A percentile compares a stretch with the other conserved stretches of the same genome.
phyloP scores from a whole-genome alignment of 2,113 vertebrate genomes.

The Eulemur rufifrons region DNA sequence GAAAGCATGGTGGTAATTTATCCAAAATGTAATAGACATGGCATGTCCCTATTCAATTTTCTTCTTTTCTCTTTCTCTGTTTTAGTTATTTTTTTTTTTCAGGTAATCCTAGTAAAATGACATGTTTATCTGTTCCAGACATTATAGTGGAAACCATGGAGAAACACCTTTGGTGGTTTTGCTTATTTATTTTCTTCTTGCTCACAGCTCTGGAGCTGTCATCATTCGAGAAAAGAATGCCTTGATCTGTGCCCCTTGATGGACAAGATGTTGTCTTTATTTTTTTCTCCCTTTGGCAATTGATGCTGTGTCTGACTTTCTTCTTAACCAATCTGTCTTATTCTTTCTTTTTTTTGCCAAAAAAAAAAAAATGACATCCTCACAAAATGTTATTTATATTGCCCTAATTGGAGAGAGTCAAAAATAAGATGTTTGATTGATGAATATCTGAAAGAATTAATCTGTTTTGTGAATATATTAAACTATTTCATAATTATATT shows the following conservation, averaged over 20 bases:
- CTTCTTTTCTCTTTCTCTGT: not conserved
- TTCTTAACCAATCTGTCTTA: constrained; percentile 59
- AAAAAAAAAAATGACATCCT: constrained; percentile 61
- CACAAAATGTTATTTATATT: constrained; percentile 53
- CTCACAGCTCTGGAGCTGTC: not conserved
- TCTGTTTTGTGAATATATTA: not conserved
- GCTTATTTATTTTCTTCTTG: constrained; percentile 68
- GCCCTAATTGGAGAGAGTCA: constrained; percentile 42
- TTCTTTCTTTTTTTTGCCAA: constrained; percentile 65
- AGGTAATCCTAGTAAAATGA: constrained; percentile 30
- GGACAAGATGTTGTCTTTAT: constrained; percentile 60
- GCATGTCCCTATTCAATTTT: constrained; percentile 12
- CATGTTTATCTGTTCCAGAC: constrained; percentile 16
- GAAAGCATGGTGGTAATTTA: constrained; percentile 50
- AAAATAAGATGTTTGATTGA: constrained; percentile 25
- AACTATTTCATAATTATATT: constrained; percentile 23
- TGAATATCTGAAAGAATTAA: constrained; percentile 61
- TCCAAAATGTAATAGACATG: constrained; percentile 40
- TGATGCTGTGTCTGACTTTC: constrained; percentile 63
- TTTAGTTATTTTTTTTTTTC: constrained; percentile 1
- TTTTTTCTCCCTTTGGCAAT: constrained; percentile 39
- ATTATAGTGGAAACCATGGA: not conserved
- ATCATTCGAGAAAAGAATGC: constrained; percentile 40
- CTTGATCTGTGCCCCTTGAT: constrained; percentile 55
- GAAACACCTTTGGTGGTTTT: constrained; percentile 25